Evolutionary conservation across 64 coral and sea anemone genomes (phyloP), one percentile per base, ranked within the genome.

Genomic region (Cladopsammia gracilis): DNA sequence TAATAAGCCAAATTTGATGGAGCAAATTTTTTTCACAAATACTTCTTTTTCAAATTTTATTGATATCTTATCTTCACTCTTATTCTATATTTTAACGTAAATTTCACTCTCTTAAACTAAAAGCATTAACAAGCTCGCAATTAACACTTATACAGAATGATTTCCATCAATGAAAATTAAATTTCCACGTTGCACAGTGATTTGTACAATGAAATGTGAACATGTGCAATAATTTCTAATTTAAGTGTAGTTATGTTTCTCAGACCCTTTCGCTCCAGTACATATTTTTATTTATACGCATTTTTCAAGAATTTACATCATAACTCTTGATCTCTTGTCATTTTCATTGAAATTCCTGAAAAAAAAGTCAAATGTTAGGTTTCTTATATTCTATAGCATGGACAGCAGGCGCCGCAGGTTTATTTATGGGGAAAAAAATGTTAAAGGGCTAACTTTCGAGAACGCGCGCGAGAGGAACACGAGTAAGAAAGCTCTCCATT

Each of bases 291-390:
- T 48, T 66, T 67, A 67, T 66, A 84, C 50, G 61, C 61, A 67
- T 24, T 43, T 23, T 23, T 80, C 45, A 67, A 84, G 62, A 48
- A 48, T 84, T 84, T 67, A 84, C 47, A 64, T 25, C 47, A 47
- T 42, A 47, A 64, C 62, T 68, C 80, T 62, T 84, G 18, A 19
- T 84, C 43, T 68, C 43, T 84, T 68, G 18, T 79, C 14, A 10
- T 43, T 50, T 84, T 47, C 10, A 64, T 20, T 84, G 60, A 67
- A 82, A 84, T 84, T 79, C 12, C 77, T 79, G 77, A 58, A 79
- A 59, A 25, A 67, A 50, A 51, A 16, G 47, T 22, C 2, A 67
- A 47, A 73, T 6, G 44, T 73, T 16, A 20, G 18, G 20, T 75
- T 4, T 20, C 14, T 12, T 34, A 34, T 34, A 34, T 34, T 34